Percentiles rank a stretch among this genome's conserved stretches.
phyloP scores from a whole-genome alignment of 1,140 invertebrate species.

The Charaxes varanes region DNA sequence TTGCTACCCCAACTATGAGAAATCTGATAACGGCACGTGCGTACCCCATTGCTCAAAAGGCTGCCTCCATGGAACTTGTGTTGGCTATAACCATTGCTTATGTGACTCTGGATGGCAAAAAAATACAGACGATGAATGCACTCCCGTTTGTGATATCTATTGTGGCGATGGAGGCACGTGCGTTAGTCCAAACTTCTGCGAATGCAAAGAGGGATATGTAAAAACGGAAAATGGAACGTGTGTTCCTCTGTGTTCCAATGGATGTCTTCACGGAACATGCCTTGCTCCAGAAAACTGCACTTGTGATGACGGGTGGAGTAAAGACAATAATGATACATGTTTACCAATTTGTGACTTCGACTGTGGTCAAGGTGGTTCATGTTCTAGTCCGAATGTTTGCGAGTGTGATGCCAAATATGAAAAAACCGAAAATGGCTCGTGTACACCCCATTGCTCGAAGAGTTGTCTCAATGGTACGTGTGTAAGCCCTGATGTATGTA shows the following conservation, averaged over 20 bases:
- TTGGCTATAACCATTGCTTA: constrained; percentile 18
- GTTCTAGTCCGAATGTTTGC: constrained; percentile 70
- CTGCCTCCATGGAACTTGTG: constrained; percentile 24
- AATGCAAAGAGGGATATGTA: constrained; percentile 58
- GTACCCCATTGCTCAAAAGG: constrained; percentile 19
- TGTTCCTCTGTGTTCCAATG: constrained; percentile 18
- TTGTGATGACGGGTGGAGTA: constrained; percentile 21
- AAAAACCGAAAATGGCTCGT: constrained; percentile 39
- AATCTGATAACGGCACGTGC: constrained; percentile 38
- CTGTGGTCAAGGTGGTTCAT: constrained; percentile 58
- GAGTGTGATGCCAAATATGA: constrained; percentile 59
- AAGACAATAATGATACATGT: constrained; percentile 27
- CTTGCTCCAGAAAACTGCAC: constrained; percentile 16
- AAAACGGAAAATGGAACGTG: constrained; percentile 39
- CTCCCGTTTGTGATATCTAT: constrained; percentile 44
- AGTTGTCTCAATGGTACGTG: constrained; percentile 24
- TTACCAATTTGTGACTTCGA: constrained; percentile 44
- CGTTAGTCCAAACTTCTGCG: constrained; percentile 62
- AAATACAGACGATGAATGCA: constrained; percentile 28
- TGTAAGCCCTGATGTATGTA: constrained; percentile 17
- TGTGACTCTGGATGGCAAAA: constrained; percentile 23
- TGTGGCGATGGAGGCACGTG: constrained; percentile 66
- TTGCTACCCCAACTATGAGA: constrained; percentile 58
- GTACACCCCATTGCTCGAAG: constrained; percentile 22
- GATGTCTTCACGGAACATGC: constrained; percentile 22